These are phyloP conservation scores for Paradisaea rubra DNA, from an alignment of 2,113 vertebrate genomes.

Conservation along the genomic window DNA sequence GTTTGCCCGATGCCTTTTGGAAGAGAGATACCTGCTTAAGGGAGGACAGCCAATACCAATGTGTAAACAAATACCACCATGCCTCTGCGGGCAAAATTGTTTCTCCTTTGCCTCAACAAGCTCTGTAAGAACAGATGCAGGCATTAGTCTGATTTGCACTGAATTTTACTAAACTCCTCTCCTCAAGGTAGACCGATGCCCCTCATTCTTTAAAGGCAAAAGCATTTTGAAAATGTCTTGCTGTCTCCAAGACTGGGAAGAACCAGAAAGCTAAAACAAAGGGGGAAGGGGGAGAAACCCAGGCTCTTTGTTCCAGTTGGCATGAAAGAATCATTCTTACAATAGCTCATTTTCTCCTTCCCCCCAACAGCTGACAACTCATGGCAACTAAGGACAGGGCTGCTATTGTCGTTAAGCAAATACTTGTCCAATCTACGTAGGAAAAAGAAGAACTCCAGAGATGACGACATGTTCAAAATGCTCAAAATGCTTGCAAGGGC, in stretches of 20 bases:
- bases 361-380: conserved; percentile 58
- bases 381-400: conserved; percentile 60
- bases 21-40: background rate
- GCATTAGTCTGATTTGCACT: background rate
- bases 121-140: background rate
- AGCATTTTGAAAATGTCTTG: background rate
- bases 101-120: background rate
- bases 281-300: conserved; percentile 22
- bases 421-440: conserved; percentile 47
- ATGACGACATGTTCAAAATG: conserved; percentile 50
- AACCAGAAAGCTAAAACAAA: conserved; percentile 57
- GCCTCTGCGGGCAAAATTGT: background rate
- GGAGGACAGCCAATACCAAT: background rate
- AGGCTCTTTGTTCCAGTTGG: conserved; percentile 60
- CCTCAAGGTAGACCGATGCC: background rate
- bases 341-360: conserved; percentile 54
- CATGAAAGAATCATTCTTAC: conserved; percentile 50
- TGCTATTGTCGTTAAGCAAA: conserved; percentile 60
- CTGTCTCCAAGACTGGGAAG: conserved; percentile 28
- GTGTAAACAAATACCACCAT: background rate
- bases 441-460: conserved; percentile 43
- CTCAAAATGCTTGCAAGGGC: background rate
- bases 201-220: background rate
- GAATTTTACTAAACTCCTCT: background rate
- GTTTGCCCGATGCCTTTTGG: background rate